Conservation (phyloP, 2,888 invertebrate species). For the Caenorhabditis sp. region DNA sequence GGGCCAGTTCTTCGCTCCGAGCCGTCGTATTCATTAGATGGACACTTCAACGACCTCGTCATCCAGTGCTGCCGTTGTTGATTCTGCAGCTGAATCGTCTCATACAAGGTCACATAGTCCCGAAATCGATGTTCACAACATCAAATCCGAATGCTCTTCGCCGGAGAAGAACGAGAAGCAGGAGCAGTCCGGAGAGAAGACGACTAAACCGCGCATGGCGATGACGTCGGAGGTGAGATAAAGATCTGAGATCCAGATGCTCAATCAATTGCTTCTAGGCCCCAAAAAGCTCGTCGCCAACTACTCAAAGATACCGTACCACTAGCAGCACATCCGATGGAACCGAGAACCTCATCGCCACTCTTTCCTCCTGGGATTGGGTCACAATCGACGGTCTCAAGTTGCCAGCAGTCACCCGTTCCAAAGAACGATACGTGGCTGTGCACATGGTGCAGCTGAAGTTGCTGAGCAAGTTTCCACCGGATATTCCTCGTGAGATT, state of each 20-base stretch:
- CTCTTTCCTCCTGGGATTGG: constrained; percentile 66
- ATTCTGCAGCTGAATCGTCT: constrained; percentile 1
- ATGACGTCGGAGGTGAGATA: no score
- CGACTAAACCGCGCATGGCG: not conserved
- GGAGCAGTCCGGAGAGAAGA: constrained; percentile 8
- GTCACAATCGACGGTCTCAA: constrained; percentile 66
- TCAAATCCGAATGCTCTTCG: constrained; percentile 34
- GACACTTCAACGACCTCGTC: constrained; percentile 32
- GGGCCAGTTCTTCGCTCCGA: constrained; percentile 30
- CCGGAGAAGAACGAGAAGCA: constrained; percentile 26
- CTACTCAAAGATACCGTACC: constrained; percentile 16
- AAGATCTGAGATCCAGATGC: no score
- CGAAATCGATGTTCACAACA: constrained; percentile 43
- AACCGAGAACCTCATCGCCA: constrained; percentile 13
- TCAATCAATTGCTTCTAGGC: constrained; percentile 9
- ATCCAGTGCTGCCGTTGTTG: not conserved
- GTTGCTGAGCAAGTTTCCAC: constrained; percentile 76
- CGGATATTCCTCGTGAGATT: constrained; percentile 71
- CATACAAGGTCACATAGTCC: constrained; percentile 30
- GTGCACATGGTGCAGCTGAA: constrained; percentile 79
- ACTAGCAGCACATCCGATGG: constrained; percentile 32
- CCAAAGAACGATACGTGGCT: constrained; percentile 66
- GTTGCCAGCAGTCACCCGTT: constrained; percentile 68
- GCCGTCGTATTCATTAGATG: constrained; percentile 24
- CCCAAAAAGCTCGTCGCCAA: not conserved